Conservation (phyloP, 2,888 invertebrate genomes). For the Ariolimax columbianus region DNA sequence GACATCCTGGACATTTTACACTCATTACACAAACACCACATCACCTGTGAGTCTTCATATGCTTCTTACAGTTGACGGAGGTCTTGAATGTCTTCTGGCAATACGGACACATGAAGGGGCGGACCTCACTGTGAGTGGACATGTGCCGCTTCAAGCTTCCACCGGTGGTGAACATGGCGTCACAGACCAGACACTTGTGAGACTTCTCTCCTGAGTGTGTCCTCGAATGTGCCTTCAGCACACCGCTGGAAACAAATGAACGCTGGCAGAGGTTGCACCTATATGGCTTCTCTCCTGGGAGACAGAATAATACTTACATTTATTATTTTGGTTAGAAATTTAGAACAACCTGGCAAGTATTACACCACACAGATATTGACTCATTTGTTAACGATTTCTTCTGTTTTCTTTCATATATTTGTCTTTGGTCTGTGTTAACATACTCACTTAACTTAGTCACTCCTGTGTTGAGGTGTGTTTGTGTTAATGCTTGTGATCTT, state of each 20-base stretch:
- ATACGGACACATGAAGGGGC: slow-evolving; percentile 82
- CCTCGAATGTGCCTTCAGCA: slow-evolving; percentile 82
- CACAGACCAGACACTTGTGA: slow-evolving; percentile 84
- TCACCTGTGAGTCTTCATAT: slow-evolving; percentile 83
- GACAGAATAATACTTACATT: not conserved
- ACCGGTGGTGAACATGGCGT: slow-evolving; percentile 83
- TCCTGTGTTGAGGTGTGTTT: too few relatives aligned
- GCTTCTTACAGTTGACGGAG: slow-evolving; percentile 83
- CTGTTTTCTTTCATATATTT: too few relatives aligned
- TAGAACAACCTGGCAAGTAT: not conserved
- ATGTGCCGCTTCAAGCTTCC: slow-evolving; percentile 88
- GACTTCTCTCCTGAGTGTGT: slow-evolving; percentile 81
- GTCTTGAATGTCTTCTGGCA: slow-evolving; percentile 83
- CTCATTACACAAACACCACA: too few relatives aligned
- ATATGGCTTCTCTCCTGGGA: slow-evolving; percentile 79
- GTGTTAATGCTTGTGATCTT: too few relatives aligned
- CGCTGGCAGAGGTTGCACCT: slow-evolving; percentile 78
- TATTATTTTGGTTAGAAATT: not conserved
- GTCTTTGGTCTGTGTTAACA: too few relatives aligned
- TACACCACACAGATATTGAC: not conserved
- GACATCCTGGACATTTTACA: too few relatives aligned
- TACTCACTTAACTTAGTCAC: too few relatives aligned
- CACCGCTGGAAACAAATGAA: slow-evolving; percentile 82
- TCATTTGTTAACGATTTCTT: not conserved
- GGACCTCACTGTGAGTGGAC: slow-evolving; percentile 83